Evolutionary conservation across 1,140 invertebrate species (phyloP), one percentile per base, ranked within the genome.

Genomic region (Dinothrombium tinctorium): DNA sequence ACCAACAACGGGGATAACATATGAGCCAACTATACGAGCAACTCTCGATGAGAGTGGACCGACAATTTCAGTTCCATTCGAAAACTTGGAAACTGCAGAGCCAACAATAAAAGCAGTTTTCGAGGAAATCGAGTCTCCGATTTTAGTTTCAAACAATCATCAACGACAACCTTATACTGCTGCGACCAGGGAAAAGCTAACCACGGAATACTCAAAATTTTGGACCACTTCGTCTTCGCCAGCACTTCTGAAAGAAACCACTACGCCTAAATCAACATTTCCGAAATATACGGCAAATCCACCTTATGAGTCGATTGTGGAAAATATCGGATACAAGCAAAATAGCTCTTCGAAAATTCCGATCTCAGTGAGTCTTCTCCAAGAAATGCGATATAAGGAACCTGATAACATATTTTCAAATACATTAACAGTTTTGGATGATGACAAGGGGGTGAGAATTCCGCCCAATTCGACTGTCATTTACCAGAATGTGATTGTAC

Each of bases 401-500:
- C 39, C 44, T 11, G 44, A 45, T 15, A 23, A 37, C 2, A 29
- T 45, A 25, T 9, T 42, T 17, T 45, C 44, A 8, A 32, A 22
- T 20, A 22, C 14, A 5, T 21, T 45, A 9, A 45, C 44, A 8
- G 40, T 45, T 5, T 9, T 41, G 5, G 44, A 45, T 38, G 15
- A 36, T 8, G 19, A 21, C 23, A 25, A 23, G n/a, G 5, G 14
- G 12, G 29, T 19, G 5, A 8, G 23, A 37, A 23, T 43, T 17
- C 44, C 32, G 19, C 23, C 36, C 12, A 43, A 42, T 33, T 36
- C 44, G 2, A 44, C 44, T 3, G 42, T 45, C 6, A 28, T 45
- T 3, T 40, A 45, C 26, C 33, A 43, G 19, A 45, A 45, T 38
- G 12, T 45, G 15, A 11, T 45, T 2, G 44, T 45, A n/a, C 40